These are phyloP conservation scores for Paramacrobiotus metropolitanus DNA, from an alignment of 1,140 invertebrate genomes.

Conservation along the genomic window DNA sequence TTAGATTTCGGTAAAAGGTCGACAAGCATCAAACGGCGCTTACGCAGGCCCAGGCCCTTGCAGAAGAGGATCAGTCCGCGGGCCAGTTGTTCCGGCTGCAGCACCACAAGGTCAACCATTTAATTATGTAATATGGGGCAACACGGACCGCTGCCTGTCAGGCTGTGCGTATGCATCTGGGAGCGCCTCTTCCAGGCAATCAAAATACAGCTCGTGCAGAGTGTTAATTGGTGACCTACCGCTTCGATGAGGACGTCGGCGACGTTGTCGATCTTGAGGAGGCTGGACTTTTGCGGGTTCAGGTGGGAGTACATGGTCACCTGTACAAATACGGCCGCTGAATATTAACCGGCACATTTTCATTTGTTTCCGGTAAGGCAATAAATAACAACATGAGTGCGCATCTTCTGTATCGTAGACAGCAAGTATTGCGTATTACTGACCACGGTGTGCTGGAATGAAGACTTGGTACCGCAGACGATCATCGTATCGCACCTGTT, in stretches of 20 bases:
- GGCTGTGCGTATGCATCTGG: neutral
- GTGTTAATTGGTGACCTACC: constrained; percentile 24
- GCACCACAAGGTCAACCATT: constrained; percentile 11
- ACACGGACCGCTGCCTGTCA: neutral
- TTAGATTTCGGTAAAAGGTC: neutral
- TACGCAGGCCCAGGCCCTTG: constrained; percentile 45
- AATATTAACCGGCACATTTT: too few species aligned
- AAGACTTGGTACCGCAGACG: neutral
- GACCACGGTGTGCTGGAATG: constrained; percentile 33
- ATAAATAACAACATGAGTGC: too few species aligned
- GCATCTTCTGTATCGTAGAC: too few species aligned
- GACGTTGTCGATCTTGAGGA: constrained; percentile 53
- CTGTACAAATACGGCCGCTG: too few species aligned
- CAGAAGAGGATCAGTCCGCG: constrained; percentile 54
- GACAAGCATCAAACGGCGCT: too few species aligned
- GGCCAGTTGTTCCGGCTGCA: constrained; percentile 49
- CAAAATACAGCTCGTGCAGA: constrained; percentile 10
- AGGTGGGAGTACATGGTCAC: constrained; percentile 38
- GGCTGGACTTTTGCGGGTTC: constrained; percentile 42
- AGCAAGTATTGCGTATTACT: too few species aligned
- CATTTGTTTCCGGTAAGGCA: too few species aligned
- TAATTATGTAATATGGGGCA: neutral
- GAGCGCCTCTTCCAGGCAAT: constrained; percentile 6
- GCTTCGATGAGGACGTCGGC: constrained; percentile 54
- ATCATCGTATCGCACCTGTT: neutral